Percentiles rank a stretch among this genome's conserved stretches.
Evolutionary conservation across 2,797 vertebrate species (phyloP).

Genomic region (Amblyopsis hoosieri): DNA sequence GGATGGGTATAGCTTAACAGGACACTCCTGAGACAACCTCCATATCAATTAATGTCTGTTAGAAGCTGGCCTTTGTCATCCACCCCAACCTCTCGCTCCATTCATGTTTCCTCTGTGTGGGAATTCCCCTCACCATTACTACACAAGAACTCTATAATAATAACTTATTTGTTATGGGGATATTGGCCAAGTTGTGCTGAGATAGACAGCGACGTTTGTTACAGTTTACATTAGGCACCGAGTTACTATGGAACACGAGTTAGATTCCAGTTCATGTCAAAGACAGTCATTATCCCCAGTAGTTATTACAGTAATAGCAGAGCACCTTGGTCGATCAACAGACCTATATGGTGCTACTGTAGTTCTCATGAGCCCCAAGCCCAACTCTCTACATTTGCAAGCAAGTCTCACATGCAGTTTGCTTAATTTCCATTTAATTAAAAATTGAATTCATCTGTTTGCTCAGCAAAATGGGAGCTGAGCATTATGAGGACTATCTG

Average conservation of each 20-base stretch:
- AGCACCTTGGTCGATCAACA: constrained; percentile 46
- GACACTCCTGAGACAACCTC: constrained; percentile 45
- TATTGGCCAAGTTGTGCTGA: not conserved
- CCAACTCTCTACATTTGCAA: constrained; percentile 45
- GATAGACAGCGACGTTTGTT: not conserved
- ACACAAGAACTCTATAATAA: constrained; percentile 2
- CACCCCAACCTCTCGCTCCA: not conserved
- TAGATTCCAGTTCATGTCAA: constrained; percentile 40
- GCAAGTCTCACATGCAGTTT: constrained; percentile 14
- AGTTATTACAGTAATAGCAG: constrained; percentile 25
- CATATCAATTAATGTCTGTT: constrained; percentile 54
- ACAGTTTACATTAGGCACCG: constrained; percentile 4
- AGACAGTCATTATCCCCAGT: constrained; percentile 49
- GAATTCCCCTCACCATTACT: constrained; percentile 27
- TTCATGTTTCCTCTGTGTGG: constrained; percentile 41
- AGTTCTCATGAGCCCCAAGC: constrained; percentile 35
- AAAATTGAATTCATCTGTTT: constrained; percentile 49
- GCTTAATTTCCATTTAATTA: constrained; percentile 23
- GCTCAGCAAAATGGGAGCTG: constrained; percentile 47
- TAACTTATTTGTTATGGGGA: constrained; percentile 14
- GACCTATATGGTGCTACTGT: not conserved
- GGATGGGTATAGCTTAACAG: constrained; percentile 41
- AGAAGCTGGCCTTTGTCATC: constrained; percentile 40
- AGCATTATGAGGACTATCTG: constrained; percentile 20
- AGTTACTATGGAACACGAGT: constrained; percentile 16